Evolutionary conservation across 2,797 vertebrate species (phyloP).

Genomic region (Masticophis lateralis): DNA sequence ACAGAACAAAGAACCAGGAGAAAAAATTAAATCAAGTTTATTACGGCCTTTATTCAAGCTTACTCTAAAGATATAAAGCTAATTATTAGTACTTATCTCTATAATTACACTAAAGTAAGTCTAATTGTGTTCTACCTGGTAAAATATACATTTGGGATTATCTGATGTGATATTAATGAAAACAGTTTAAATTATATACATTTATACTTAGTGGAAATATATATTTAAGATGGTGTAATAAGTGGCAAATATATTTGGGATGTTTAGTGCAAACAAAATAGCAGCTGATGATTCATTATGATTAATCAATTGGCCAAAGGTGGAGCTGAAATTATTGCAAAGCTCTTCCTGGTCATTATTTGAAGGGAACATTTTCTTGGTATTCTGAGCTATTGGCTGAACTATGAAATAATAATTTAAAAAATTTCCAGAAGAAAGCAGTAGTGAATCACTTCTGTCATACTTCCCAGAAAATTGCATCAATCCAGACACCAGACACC

Average conservation of each 20-base stretch:
- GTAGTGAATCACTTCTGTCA: background rate
- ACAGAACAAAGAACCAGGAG: background rate
- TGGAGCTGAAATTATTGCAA: background rate
- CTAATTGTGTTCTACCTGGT: background rate
- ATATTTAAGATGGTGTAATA: background rate
- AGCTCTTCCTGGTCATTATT: background rate
- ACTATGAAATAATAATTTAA: background rate
- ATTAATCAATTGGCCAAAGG: slow-evolving; percentile 15
- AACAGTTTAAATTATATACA: background rate
- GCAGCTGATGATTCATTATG: background rate
- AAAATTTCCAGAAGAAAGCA: background rate
- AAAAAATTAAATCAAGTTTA: background rate
- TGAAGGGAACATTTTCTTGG: background rate
- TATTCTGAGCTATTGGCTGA: background rate
- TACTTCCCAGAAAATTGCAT: background rate
- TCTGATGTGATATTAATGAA: background rate
- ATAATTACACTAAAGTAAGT: no score
- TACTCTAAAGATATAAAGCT: background rate
- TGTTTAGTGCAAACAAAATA: background rate
- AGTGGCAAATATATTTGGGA: background rate
- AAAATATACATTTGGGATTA: background rate
- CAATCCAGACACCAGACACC: background rate
- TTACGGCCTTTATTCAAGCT: background rate
- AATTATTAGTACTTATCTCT: background rate
- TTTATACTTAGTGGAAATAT: background rate